These are phyloP conservation scores for Acrobasis repandana DNA, from an alignment of 2,888 invertebrate genomes.

Conservation along the genomic window DNA sequence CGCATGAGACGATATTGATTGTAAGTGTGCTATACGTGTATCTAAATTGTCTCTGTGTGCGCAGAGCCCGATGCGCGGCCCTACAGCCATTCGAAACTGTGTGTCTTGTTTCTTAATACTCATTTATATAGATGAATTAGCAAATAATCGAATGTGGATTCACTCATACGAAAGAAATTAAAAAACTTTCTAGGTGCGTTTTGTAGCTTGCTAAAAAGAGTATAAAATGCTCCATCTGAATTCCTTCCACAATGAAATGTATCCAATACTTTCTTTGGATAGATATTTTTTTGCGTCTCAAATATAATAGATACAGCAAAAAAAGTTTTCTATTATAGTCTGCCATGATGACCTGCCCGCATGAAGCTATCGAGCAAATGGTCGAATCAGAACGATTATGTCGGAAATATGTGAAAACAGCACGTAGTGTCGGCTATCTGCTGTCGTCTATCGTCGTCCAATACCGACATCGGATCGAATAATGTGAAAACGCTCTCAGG, in stretches of 20 bases:
- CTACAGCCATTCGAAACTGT: slow-evolving; percentile 12
- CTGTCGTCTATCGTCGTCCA: slow-evolving; percentile 28
- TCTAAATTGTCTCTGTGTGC: no score
- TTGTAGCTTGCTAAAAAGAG: no score
- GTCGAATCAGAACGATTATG: slow-evolving; percentile 29
- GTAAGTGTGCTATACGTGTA: no score
- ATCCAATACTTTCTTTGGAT: slow-evolving; percentile 32
- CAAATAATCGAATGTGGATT: no score
- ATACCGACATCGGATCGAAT: slow-evolving; percentile 31
- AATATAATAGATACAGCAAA: slow-evolving; percentile 30
- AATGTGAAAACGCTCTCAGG: no score
- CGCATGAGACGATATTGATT: no score
- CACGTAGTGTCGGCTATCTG: slow-evolving; percentile 28
- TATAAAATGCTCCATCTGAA: no score
- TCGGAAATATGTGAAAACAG: slow-evolving; percentile 28
- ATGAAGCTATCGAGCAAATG: slow-evolving; percentile 29
- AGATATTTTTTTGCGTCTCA: slow-evolving; percentile 32
- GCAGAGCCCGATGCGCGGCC: no score
- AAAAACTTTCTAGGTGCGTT: no score
- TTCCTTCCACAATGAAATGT: slow-evolving; percentile 31
- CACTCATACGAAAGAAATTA: no score
- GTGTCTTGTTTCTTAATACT: no score
- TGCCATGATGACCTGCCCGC: slow-evolving; percentile 30
- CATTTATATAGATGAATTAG: no score
- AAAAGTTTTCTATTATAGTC: slow-evolving; percentile 30